Conservation (phyloP, 2,888 invertebrate genomes). For the Ptychoptera albimana region DNA sequence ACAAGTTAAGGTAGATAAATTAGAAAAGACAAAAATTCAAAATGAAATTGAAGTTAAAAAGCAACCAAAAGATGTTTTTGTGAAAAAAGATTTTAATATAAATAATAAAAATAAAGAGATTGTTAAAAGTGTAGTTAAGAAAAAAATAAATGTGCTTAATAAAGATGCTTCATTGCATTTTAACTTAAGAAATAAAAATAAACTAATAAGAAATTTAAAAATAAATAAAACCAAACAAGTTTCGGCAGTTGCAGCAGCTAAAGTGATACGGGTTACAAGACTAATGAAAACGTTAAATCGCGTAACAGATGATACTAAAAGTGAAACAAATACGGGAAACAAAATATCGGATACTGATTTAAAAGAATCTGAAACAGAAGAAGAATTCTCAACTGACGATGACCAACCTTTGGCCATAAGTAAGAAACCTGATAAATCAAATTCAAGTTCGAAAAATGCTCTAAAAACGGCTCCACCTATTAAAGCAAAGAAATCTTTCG, state of each 20-base stretch:
- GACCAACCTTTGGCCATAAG: constrained; percentile 33
- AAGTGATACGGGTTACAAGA: constrained; percentile 22
- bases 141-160: not conserved
- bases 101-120: constrained; percentile 2
- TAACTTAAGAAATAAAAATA: not conserved
- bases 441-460: constrained; percentile 6
- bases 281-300: constrained; percentile 14
- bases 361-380: constrained; percentile 5
- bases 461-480: constrained; percentile 13
- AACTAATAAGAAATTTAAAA: not conserved
- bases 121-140: constrained; percentile 2
- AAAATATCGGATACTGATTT: not conserved
- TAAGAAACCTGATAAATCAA: constrained; percentile 4
- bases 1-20: not conserved
- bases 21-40: not conserved
- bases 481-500: constrained; percentile 16
- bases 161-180: constrained; percentile 5
- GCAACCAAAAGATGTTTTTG: not conserved
- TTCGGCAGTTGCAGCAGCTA: constrained; percentile 26
- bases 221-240: constrained; percentile 10
- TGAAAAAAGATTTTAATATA: constrained; percentile 1
- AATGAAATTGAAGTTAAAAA: not conserved
- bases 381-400: constrained; percentile 37
- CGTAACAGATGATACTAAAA: not conserved
- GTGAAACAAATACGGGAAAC: not conserved